Percentiles rank a stretch among this genome's conserved stretches.
phyloP scores from a whole-genome alignment of 2,113 vertebrate species.

The Microcebus murinus region DNA sequence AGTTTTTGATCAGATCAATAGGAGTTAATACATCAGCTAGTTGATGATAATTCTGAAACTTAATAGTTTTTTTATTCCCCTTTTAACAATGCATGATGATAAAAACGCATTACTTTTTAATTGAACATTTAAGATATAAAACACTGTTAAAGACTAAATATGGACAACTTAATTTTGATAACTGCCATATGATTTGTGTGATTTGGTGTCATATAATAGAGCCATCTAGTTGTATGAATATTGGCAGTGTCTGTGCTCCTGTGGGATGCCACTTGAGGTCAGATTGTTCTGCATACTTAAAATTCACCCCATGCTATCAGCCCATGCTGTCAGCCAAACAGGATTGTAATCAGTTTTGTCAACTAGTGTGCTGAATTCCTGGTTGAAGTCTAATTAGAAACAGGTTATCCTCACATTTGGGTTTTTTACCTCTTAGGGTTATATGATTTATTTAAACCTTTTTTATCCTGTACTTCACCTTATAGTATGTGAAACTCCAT shows the following conservation, averaged over 20 bases:
- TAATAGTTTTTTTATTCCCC: neutral
- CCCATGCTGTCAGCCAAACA: neutral
- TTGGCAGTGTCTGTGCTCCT: constrained; percentile 23
- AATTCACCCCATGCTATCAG: neutral
- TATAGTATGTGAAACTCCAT: constrained; percentile 23
- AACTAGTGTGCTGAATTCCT: constrained; percentile 20
- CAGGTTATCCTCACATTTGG: neutral
- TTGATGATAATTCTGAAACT: constrained; percentile 21
- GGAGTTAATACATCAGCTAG: neutral
- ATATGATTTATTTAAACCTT: neutral
- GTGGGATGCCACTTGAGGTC: neutral
- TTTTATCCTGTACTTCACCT: neutral
- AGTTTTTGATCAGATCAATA: constrained; percentile 15
- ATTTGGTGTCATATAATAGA: constrained; percentile 48
- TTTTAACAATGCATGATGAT: no score
- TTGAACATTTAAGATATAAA: constrained; percentile 25
- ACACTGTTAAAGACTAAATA: neutral
- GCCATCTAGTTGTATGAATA: neutral
- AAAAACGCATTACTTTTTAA: neutral
- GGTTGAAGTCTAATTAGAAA: neutral
- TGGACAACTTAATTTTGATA: constrained; percentile 30
- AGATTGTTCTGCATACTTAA: constrained; percentile 23
- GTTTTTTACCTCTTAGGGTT: neutral
- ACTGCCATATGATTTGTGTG: neutral
- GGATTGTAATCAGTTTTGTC: constrained; percentile 27